phyloP scores from a whole-genome alignment of 2,113 vertebrate genomes.

The Pseudorhombus dupliciocellatus region DNA sequence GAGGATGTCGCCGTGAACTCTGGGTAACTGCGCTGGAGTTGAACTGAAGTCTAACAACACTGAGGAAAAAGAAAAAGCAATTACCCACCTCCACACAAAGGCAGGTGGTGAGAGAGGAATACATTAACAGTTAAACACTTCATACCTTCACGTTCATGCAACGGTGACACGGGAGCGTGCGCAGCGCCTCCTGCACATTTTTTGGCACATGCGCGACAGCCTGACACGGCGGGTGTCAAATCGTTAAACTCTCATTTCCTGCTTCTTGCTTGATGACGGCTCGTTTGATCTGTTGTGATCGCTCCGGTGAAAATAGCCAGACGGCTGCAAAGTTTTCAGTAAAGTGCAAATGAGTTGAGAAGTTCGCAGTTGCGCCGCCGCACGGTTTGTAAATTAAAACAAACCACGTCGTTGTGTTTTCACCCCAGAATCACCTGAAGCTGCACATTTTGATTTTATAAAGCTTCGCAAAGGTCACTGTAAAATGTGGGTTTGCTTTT shows the following conservation, averaged over 20 bases:
- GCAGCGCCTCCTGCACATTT: conserved; percentile 16
- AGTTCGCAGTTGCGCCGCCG: neutral
- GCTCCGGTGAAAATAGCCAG: neutral
- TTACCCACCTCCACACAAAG: conserved; percentile 9
- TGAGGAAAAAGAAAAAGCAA: neutral
- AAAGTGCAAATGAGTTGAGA: neutral
- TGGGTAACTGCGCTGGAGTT: conserved; percentile 1
- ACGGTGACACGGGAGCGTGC: conserved; percentile 8
- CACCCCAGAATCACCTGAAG: neutral
- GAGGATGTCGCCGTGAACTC: neutral
- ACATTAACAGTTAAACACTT: conserved; percentile 18
- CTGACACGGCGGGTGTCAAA: conserved; percentile 29
- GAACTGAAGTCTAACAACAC: neutral
- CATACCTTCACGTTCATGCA: conserved; percentile 7
- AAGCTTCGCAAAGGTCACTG: neutral
- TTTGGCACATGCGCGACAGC: conserved; percentile 15
- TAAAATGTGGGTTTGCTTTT: neutral
- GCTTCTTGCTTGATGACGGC: neutral
- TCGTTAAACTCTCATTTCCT: conserved; percentile 49
- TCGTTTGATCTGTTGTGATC: conserved; percentile 6
- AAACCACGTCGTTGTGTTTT: neutral
- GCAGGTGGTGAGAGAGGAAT: conserved; percentile 17
- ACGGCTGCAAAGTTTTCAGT: neutral
- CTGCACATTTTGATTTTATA: neutral
- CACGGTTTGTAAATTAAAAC: conserved; percentile 7